These are phyloP conservation scores for Nyctereutes procyonoides DNA, from an alignment of 2,113 vertebrate species.

Conservation along the genomic window DNA sequence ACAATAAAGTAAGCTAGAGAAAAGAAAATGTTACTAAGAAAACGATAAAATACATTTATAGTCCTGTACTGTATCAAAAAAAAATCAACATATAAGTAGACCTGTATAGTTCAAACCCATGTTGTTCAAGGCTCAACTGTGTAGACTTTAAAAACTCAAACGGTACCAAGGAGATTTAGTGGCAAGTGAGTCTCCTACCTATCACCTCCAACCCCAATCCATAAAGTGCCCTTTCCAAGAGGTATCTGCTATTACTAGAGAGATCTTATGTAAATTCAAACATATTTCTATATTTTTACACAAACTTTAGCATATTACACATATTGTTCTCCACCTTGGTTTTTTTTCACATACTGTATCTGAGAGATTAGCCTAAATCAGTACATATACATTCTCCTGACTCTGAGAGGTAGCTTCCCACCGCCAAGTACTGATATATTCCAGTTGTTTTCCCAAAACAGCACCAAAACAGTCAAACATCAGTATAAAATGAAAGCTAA, in stretches of 20 bases:
- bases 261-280: background rate
- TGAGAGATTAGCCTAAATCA: background rate
- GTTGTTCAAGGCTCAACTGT: background rate
- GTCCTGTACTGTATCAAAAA: background rate
- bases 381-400: background rate
- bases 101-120: background rate
- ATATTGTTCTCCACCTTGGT: background rate
- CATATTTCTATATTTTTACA: background rate
- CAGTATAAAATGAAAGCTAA: too few relatives aligned
- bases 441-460: too few relatives aligned
- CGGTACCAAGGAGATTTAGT: background rate
- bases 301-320: background rate
- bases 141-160: background rate
- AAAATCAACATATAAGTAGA: background rate
- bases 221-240: background rate
- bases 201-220: background rate
- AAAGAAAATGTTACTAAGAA: background rate
- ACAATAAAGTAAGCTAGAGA: background rate
- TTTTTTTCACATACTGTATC: background rate
- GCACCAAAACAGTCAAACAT: too few relatives aligned
- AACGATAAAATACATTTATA: background rate
- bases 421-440: too few relatives aligned
- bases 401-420: background rate
- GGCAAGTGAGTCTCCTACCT: background rate
- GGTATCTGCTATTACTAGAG: background rate